Evolutionary conservation across 2,113 vertebrate species (phyloP).

Genomic region (Rhinopithecus roxellana): DNA sequence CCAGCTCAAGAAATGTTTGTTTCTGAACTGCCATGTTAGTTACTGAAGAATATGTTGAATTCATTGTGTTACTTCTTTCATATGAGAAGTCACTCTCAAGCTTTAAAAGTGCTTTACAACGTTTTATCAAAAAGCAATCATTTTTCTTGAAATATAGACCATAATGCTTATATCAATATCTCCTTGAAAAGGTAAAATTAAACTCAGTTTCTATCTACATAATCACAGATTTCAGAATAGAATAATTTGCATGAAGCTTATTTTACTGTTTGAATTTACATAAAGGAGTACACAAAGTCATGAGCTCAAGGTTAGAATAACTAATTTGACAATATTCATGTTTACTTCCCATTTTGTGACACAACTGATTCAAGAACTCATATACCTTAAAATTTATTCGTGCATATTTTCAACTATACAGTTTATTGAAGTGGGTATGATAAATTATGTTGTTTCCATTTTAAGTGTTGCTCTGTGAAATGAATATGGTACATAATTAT

Average conservation of each 20-base stretch:
- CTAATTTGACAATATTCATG: constrained; percentile 55
- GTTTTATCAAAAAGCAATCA: background rate
- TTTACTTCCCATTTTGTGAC: constrained; percentile 60
- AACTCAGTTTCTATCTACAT: constrained; percentile 32
- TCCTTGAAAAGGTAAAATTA: constrained; percentile 17
- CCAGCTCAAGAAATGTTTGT: background rate
- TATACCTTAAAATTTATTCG: constrained; percentile 70
- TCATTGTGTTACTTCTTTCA: background rate
- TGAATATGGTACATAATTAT: constrained; percentile 74
- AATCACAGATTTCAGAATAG: constrained; percentile 39
- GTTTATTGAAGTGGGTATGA: constrained; percentile 52
- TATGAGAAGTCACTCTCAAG: background rate
- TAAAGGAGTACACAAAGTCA: constrained; percentile 53
- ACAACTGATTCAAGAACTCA: constrained; percentile 55
- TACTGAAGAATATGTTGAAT: background rate
- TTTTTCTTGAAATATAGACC: background rate
- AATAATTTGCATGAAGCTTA: constrained; percentile 52
- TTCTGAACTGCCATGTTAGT: background rate
- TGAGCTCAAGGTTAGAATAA: constrained; percentile 60
- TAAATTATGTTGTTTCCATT: constrained; percentile 66
- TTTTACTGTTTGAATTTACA: constrained; percentile 59
- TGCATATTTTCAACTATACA: constrained; percentile 55
- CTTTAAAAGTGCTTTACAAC: background rate
- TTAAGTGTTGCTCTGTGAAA: constrained; percentile 60
- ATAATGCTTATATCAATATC: background rate